A percentile compares a stretch with the other conserved stretches of the same genome.
Evolutionary conservation across 2,797 vertebrate species (phyloP).

Genomic region (Ctenopoma kingsleyae): DNA sequence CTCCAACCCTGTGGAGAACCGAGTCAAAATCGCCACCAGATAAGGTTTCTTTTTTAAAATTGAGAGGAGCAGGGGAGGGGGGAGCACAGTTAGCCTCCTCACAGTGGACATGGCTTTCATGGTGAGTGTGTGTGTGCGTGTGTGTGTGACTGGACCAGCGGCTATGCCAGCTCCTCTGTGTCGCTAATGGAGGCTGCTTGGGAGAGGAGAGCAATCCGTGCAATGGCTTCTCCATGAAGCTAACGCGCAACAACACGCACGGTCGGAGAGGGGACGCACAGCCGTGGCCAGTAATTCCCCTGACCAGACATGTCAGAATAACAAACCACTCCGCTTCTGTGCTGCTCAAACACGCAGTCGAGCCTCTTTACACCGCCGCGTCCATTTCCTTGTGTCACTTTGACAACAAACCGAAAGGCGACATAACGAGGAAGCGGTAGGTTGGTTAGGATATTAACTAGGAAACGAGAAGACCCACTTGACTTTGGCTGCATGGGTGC

Average conservation of each 20-base stretch:
- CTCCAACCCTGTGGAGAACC: slow-evolving; percentile 69
- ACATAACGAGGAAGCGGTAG: slow-evolving; percentile 69
- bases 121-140: slow-evolving; percentile 36
- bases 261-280: slow-evolving; percentile 48
- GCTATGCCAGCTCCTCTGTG: slow-evolving; percentile 88
- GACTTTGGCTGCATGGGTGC: slow-evolving; percentile 78
- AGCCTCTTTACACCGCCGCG: slow-evolving; percentile 59
- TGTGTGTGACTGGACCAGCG: slow-evolving; percentile 88
- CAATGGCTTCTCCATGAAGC: slow-evolving; percentile 95
- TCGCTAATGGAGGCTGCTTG: slow-evolving; percentile 94
- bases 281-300: slow-evolving; percentile 63
- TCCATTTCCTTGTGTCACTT: slow-evolving; percentile 84
- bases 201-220: slow-evolving; percentile 86
- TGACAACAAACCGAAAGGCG: slow-evolving; percentile 79
- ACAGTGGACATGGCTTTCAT: slow-evolving; percentile 79
- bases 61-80: slow-evolving; percentile 25
- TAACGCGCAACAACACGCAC: slow-evolving; percentile 70
- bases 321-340: slow-evolving; percentile 64
- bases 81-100: slow-evolving; percentile 56
- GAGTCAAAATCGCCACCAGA: slow-evolving; percentile 64
- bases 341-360: slow-evolving; percentile 64
- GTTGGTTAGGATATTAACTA: slow-evolving; percentile 67
- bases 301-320: slow-evolving; percentile 80
- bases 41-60: slow-evolving; percentile 45
- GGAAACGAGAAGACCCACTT: slow-evolving; percentile 80